These are phyloP conservation scores for Margaritifera margaritifera DNA, from an alignment of 2,888 invertebrate genomes.

Conservation along the genomic window DNA sequence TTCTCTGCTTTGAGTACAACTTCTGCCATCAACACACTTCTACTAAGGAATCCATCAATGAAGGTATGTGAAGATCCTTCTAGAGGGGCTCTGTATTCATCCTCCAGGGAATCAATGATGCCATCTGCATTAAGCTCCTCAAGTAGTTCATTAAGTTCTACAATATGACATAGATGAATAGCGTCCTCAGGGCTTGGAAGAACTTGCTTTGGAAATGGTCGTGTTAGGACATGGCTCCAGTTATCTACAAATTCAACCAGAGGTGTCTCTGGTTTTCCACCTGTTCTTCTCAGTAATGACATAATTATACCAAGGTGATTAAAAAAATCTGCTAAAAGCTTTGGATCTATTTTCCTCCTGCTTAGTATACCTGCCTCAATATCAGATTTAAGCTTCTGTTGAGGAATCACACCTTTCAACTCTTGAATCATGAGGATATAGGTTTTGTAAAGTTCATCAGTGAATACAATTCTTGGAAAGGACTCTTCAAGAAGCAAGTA, in stretches of 20 bases:
- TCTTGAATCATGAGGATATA: slow-evolving; percentile 28
- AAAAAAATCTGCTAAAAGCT: slow-evolving; percentile 26
- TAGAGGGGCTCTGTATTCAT: slow-evolving; percentile 22
- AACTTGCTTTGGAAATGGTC: slow-evolving; percentile 19
- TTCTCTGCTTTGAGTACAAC: slow-evolving; percentile 25
- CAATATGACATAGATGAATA: slow-evolving; percentile 40
- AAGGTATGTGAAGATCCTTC: slow-evolving; percentile 16
- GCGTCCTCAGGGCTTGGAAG: slow-evolving; percentile 33
- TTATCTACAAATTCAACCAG: slow-evolving; percentile 34
- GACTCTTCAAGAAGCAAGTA: slow-evolving; percentile 17
- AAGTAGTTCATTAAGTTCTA: slow-evolving; percentile 34
- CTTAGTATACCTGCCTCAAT: slow-evolving; percentile 19
- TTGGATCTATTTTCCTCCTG: slow-evolving; percentile 20
- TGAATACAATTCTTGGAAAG: slow-evolving; percentile 34
- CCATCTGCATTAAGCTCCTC: slow-evolving; percentile 38
- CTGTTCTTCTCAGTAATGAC: slow-evolving; percentile 38
- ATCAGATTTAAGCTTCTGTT: slow-evolving; percentile 26
- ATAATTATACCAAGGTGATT: slow-evolving; percentile 39
- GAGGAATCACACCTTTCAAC: slow-evolving; percentile 18
- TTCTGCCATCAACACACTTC: slow-evolving; percentile 16
- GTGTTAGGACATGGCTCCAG: slow-evolving; percentile 23
- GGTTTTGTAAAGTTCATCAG: slow-evolving; percentile 44
- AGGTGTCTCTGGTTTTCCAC: slow-evolving; percentile 27
- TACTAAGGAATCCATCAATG: slow-evolving; percentile 12
- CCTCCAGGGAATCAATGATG: slow-evolving; percentile 33